Evolutionary conservation across 2,113 vertebrate genomes (phyloP).

Genomic region (Aegotheles bennettii): DNA sequence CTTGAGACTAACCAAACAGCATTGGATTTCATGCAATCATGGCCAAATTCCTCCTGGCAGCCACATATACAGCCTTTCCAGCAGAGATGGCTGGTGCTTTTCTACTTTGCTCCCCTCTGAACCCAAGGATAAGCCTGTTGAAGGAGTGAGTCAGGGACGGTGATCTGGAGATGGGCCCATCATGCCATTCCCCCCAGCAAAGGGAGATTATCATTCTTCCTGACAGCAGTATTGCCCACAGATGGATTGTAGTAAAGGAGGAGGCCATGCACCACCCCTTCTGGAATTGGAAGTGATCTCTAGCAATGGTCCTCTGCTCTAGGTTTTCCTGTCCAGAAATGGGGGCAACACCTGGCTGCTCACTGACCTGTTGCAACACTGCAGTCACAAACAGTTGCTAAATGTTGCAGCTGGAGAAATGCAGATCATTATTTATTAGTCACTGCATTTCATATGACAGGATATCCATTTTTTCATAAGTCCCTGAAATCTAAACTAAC

Average conservation of each 20-base stretch:
- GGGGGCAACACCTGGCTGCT: background rate
- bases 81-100: background rate
- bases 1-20: background rate
- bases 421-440: background rate
- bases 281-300: background rate
- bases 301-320: background rate
- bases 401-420: background rate
- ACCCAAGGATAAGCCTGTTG: background rate
- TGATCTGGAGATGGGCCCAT: background rate
- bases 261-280: background rate
- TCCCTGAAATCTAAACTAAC: background rate
- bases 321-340: background rate
- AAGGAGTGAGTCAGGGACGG: background rate
- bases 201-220: background rate
- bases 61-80: background rate
- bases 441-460: background rate
- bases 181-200: background rate
- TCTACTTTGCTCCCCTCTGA: background rate
- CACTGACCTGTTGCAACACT: background rate
- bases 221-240: background rate
- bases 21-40: background rate
- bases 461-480: background rate
- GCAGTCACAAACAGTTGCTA: background rate
- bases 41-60: slow-evolving; percentile 8
- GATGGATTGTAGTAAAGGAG: background rate